Percentiles rank a stretch among this genome's conserved stretches.
phyloP scores from a whole-genome alignment of 1,140 invertebrate genomes.

The Heliconius himera region DNA sequence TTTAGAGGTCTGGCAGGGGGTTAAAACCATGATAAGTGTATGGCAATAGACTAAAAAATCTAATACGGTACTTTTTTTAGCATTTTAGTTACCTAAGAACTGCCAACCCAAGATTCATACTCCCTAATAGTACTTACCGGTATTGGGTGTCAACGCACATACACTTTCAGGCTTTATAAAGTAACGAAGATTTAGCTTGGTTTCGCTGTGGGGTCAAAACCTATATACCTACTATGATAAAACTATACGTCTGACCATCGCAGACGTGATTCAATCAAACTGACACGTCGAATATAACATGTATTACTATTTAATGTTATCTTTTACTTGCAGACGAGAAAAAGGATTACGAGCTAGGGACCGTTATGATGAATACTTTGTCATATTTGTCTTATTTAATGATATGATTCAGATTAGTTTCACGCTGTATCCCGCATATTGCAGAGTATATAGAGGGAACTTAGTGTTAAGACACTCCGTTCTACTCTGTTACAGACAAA shows the following conservation, averaged over 20 bases:
- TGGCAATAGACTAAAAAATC: too few species aligned
- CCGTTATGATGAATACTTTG: not conserved
- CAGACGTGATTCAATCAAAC: conserved; percentile 27
- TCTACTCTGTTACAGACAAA: too few species aligned
- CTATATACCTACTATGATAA: not conserved
- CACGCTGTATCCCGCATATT: not conserved
- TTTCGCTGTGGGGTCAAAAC: too few species aligned
- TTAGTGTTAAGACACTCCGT: not conserved
- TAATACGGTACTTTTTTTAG: too few species aligned
- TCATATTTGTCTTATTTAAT: not conserved
- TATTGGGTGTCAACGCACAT: too few species aligned
- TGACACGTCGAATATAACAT: conserved; percentile 7
- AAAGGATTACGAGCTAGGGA: not conserved
- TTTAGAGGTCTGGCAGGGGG: too few species aligned
- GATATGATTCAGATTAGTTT: not conserved
- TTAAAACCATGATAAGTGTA: too few species aligned
- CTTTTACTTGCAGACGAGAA: conserved; percentile 21
- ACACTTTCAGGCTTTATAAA: too few species aligned
- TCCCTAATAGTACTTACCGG: too few species aligned
- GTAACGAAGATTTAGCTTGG: too few species aligned
- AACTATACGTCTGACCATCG: not conserved
- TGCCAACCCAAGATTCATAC: too few species aligned
- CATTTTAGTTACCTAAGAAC: too few species aligned
- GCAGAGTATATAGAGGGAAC: not conserved
- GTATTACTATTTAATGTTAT: conserved; percentile 23